Evolutionary conservation across 37 sponge, comb jelly and placozoan genomes (phyloP).

Genomic region (Agelas oroides): DNA sequence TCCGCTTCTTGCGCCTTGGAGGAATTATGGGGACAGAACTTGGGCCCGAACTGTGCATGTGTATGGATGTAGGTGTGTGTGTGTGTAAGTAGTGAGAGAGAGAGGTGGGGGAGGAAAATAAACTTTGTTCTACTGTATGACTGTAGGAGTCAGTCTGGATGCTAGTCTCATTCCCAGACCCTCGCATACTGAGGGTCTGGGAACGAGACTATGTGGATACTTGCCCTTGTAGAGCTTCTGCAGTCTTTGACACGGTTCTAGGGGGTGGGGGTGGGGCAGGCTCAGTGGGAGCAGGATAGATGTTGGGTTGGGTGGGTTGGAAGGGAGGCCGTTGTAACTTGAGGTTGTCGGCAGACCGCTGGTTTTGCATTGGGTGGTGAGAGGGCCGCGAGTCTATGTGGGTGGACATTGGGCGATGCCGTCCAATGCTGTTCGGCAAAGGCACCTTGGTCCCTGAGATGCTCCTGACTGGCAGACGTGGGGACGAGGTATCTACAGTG

Average conservation of each 20-base stretch:
- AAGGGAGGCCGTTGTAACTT: not conserved
- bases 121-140: no score
- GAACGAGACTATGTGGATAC: no score
- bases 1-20: conserved; percentile 33
- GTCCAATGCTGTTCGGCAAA: not conserved
- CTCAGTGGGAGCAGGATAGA: conserved; percentile 28
- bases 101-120: no score
- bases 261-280: conserved; percentile 69
- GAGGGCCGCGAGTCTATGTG: not conserved
- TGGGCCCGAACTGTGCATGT: no score
- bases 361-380: no score
- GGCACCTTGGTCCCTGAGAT: no score
- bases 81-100: not conserved
- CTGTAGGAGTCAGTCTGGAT: no score
- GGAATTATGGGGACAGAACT: not conserved
- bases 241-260: conserved; percentile 48
- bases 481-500: no score
- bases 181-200: no score
- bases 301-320: conserved; percentile 7
- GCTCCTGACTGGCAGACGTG: no score
- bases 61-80: not conserved
- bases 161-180: no score
- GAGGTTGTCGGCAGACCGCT: not conserved
- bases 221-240: conserved; percentile 33
- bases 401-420: conserved; percentile 14